These are phyloP conservation scores for Atethmia centrago DNA, from an alignment of 2,888 invertebrate species.

Conservation along the genomic window DNA sequence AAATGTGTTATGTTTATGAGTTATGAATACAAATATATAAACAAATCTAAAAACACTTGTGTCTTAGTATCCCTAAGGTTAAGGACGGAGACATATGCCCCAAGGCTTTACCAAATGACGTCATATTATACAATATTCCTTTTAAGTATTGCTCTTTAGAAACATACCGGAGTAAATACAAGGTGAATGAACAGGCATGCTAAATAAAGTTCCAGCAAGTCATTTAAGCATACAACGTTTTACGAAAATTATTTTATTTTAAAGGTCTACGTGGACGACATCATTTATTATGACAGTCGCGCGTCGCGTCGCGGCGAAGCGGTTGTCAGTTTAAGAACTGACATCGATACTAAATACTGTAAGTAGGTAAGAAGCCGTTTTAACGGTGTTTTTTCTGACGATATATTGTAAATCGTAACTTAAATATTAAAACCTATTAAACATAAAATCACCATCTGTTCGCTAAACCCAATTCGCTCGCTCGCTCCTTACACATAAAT, in stretches of 20 bases:
- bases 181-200: constrained; percentile 6
- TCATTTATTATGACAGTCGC: constrained; percentile 1
- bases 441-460: constrained; percentile 2
- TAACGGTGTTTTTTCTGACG: neutral
- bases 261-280: constrained; percentile 3
- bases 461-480: neutral
- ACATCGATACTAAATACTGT: neutral
- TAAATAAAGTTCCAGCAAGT: constrained; percentile 21
- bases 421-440: neutral
- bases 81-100: neutral
- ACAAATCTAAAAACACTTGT: constrained; percentile 1
- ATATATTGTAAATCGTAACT: neutral
- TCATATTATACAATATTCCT: neutral
- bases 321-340: neutral
- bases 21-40: neutral
- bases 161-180: neutral
- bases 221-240: constrained; percentile 14
- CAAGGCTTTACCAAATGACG: neutral
- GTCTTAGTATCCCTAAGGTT: neutral
- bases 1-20: constrained; percentile 10
- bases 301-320: neutral
- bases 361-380: neutral
- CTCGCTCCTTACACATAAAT: no score
- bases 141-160: neutral
- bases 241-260: constrained; percentile 1